Base-by-base conservation (phyloP, 2,888 invertebrate genomes). In the Synanthedon myopaeformis region DNA sequence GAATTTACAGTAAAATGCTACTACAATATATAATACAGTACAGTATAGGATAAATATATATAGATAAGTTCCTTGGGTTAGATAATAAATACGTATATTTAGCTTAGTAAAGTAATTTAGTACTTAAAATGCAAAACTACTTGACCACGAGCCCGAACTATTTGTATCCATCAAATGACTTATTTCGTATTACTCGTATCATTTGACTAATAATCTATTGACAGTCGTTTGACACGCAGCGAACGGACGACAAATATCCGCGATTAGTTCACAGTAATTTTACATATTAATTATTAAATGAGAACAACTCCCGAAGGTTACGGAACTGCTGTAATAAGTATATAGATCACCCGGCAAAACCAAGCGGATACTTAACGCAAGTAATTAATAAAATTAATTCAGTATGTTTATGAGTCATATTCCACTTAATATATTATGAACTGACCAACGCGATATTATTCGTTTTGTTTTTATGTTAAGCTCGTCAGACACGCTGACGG, bases 281-380 rank as follows among this genome's bases (percentile, higher is more conserved):
- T 73, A 74, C 66, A 72, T 70, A 82, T 81, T 77, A 80, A 82
- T 83, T 81, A 84, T 78, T 72, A 73, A 82, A 78, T 74, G 77
- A 79, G 77, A 76, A 70, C 76, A 76, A 74, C 73, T 74, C 68
- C 35, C 10, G 35, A 35, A 35, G 35, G 35, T 35, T 65, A 67
- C 82, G 82, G 85, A 84, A 82, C 79, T 81, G 65, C 64, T 35
- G 60, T 12, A 17, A 10, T 11, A 12, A 13, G 10, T n/a, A 28
- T n/a, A 51, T 12, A 28, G 28, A 62, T 68, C 72, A 68, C 70
- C 70, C 68, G 70, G 65, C 66, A 66, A 66, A 64, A 56, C 58
- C 56, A 66, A 63, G 62, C 72, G 72, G 70, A 65, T 66, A 57
- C 61, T 64, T 64, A 58, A 61, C 64, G 62, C 58, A 59, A 61